A percentile compares a stretch with the other conserved stretches of the same genome.
These are phyloP conservation scores for Exaiptasia diaphana DNA, from an alignment of 64 coral and sea anemone genomes.

Conservation along the genomic window DNA sequence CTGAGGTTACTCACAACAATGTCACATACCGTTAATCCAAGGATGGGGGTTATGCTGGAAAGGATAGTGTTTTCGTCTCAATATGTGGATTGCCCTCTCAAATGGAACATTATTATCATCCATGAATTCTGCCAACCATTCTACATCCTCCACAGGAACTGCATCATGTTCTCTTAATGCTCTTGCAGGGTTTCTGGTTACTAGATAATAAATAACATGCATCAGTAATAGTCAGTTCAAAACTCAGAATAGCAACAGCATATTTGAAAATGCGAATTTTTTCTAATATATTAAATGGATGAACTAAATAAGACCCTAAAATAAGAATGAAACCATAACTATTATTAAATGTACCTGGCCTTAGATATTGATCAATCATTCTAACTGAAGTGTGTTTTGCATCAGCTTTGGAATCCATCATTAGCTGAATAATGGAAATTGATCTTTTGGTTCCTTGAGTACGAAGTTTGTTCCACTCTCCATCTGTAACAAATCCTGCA, in stretches of 20 bases:
- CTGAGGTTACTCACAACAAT: background rate
- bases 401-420: conserved; percentile 52
- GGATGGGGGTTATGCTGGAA: conserved; percentile 46
- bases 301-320: background rate
- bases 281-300: background rate
- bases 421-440: conserved; percentile 59
- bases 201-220: background rate
- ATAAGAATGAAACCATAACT: background rate
- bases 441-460: conserved; percentile 25
- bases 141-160: conserved; percentile 8
- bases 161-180: background rate
- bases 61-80: conserved; percentile 50
- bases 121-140: conserved; percentile 26
- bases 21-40: conserved; percentile 54
- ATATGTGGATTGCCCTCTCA: conserved; percentile 11
- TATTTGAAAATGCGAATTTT: too few relatives aligned
- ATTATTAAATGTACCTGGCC: background rate
- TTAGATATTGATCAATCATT: conserved; percentile 1
- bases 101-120: conserved; percentile 20
- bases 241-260: background rate
- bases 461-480: conserved; percentile 48
- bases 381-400: background rate
- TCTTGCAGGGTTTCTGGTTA: background rate
- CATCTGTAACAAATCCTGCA: conserved; percentile 60
- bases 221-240: background rate